phyloP scores from a whole-genome alignment of 2,797 vertebrate genomes.

The Triplophysa bombifrons region DNA sequence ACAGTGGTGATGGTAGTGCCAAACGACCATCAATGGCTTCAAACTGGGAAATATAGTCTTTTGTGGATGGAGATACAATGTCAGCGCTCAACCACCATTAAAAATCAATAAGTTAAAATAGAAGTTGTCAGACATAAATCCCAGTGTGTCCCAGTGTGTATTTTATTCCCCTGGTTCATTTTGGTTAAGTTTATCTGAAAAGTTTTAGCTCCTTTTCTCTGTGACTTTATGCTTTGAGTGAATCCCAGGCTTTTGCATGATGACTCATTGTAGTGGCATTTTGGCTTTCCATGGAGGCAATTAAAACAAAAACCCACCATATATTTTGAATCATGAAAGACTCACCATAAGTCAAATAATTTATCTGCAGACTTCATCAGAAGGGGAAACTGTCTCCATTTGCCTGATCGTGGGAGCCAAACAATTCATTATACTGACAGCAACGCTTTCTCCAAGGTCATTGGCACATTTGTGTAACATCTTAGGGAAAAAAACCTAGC shows the following conservation, averaged over 20 bases:
- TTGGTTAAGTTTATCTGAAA: slow-evolving; percentile 7
- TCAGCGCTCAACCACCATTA: background rate
- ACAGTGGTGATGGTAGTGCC: background rate
- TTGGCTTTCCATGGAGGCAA: slow-evolving; percentile 67
- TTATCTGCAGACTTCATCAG: slow-evolving; percentile 56
- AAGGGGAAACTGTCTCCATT: slow-evolving; percentile 46
- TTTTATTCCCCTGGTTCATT: background rate
- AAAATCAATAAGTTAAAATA: background rate
- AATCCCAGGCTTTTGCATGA: slow-evolving; percentile 27
- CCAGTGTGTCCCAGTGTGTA: background rate
- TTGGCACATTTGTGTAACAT: background rate
- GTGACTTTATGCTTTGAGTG: background rate
- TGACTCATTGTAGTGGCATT: slow-evolving; percentile 71
- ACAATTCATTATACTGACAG: slow-evolving; percentile 6
- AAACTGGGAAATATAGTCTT: background rate
- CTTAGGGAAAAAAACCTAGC: background rate
- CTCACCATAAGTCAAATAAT: slow-evolving; percentile 52
- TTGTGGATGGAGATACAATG: background rate
- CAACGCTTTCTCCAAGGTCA: background rate
- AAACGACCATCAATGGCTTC: background rate
- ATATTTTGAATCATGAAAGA: slow-evolving; percentile 69
- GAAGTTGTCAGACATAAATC: background rate
- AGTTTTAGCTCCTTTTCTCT: slow-evolving; percentile 19
- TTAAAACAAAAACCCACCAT: slow-evolving; percentile 67
- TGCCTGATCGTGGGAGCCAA: slow-evolving; percentile 8